Evolutionary conservation across 1,140 invertebrate genomes (phyloP).

Genomic region (Trichomalopsis sarcophagae): DNA sequence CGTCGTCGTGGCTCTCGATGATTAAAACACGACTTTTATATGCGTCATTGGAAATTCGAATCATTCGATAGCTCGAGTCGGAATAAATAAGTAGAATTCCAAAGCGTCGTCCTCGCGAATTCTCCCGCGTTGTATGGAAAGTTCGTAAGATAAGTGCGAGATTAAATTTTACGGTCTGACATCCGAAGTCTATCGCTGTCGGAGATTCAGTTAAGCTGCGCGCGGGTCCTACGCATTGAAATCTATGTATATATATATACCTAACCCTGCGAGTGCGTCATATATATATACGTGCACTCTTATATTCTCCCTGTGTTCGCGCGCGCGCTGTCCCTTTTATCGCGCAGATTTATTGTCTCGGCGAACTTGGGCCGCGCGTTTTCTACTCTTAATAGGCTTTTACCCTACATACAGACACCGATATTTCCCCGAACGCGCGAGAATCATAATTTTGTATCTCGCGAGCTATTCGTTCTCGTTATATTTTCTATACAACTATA

Average conservation of each 20-base stretch:
- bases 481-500: no score
- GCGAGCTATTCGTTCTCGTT: no score
- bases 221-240: not conserved
- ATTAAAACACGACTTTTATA: no score
- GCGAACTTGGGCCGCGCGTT: not conserved
- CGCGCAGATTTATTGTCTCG: slow-evolving; percentile 25
- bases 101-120: not conserved
- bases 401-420: slow-evolving; percentile 25
- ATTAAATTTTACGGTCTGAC: not conserved
- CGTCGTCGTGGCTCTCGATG: no score
- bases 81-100: not conserved
- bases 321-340: slow-evolving; percentile 16
- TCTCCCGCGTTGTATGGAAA: not conserved
- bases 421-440: not conserved
- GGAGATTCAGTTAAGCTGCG: not conserved
- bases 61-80: not conserved
- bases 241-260: no score
- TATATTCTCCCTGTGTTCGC: not conserved
- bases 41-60: not conserved
- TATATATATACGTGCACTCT: not conserved
- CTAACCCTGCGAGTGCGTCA: no score
- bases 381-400: slow-evolving; percentile 42
- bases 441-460: no score
- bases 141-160: not conserved
- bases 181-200: not conserved